These are phyloP conservation scores for Oasisia sp. DNA, from an alignment of 2,888 invertebrate species.

Conservation along the genomic window DNA sequence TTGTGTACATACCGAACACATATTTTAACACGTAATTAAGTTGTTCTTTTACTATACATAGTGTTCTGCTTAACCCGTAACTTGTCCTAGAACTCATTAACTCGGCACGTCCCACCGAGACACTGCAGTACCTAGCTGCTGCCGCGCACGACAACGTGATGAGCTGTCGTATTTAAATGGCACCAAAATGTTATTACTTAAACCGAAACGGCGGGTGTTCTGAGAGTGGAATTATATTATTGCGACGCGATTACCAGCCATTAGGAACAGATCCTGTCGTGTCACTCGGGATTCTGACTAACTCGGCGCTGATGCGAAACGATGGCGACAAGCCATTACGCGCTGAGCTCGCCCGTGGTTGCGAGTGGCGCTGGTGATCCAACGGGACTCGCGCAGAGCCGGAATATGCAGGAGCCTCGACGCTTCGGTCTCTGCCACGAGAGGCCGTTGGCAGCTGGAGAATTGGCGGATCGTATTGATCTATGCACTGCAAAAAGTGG, in stretches of 20 bases:
- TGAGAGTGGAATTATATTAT: background rate
- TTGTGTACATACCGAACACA: no score
- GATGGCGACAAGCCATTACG: background rate
- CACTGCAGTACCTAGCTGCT: background rate
- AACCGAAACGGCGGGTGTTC: background rate
- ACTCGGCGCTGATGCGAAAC: constrained; percentile 13
- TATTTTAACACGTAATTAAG: no score
- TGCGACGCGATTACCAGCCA: constrained; percentile 11
- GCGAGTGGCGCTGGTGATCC: background rate
- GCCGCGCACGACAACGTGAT: background rate
- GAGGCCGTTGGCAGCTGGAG: background rate
- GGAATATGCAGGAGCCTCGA: background rate
- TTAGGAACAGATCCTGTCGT: background rate
- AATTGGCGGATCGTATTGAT: background rate
- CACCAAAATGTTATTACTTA: background rate
- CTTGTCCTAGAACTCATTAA: background rate
- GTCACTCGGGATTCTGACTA: background rate
- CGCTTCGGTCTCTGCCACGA: background rate
- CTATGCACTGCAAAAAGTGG: background rate
- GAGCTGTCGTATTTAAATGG: background rate
- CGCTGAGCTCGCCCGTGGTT: background rate
- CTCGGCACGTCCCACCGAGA: background rate
- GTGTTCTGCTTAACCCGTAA: background rate
- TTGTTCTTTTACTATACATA: background rate
- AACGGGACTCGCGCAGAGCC: background rate